These are phyloP conservation scores for Megaceryle maxima DNA, from an alignment of 2,113 vertebrate species.

Conservation along the genomic window DNA sequence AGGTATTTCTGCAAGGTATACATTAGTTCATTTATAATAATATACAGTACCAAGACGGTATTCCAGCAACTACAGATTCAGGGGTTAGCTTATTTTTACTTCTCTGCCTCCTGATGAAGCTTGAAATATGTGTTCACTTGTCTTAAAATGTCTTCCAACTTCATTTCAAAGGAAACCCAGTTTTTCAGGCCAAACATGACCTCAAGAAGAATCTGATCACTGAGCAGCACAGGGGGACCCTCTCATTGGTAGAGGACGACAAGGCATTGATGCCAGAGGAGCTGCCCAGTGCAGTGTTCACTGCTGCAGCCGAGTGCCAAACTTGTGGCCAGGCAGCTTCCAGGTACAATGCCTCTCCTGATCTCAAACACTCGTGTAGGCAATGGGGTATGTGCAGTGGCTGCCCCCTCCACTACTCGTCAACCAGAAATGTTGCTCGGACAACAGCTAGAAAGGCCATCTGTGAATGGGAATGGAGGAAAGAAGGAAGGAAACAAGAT, in stretches of 20 bases:
- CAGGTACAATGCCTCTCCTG: not conserved
- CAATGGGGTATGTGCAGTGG: rapidly evolving
- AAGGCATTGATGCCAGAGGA: not conserved
- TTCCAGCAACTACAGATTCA: not conserved
- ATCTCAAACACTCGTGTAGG: not conserved
- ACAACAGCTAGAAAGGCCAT: not conserved
- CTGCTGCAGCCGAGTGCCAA: not conserved
- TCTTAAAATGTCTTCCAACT: not conserved
- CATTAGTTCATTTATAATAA: conserved; percentile 35
- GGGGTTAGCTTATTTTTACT: conserved; percentile 26
- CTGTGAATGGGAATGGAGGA: not conserved
- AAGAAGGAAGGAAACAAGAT: not conserved
- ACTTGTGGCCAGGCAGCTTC: not conserved
- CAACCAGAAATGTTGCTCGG: not conserved
- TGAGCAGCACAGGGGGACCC: not conserved
- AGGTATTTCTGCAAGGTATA: conserved; percentile 5
- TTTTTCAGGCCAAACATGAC: not conserved
- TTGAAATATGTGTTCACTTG: not conserved
- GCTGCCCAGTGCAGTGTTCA: not conserved
- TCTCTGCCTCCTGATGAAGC: conserved; percentile 12
- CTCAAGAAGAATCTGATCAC: not conserved
- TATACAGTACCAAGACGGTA: not conserved
- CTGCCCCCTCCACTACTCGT: rapidly evolving
- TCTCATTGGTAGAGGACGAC: not conserved
- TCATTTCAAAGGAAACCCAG: not conserved